These are phyloP conservation scores for Eupleurogrammus muticus DNA, from an alignment of 2,797 vertebrate species.

Conservation along the genomic window DNA sequence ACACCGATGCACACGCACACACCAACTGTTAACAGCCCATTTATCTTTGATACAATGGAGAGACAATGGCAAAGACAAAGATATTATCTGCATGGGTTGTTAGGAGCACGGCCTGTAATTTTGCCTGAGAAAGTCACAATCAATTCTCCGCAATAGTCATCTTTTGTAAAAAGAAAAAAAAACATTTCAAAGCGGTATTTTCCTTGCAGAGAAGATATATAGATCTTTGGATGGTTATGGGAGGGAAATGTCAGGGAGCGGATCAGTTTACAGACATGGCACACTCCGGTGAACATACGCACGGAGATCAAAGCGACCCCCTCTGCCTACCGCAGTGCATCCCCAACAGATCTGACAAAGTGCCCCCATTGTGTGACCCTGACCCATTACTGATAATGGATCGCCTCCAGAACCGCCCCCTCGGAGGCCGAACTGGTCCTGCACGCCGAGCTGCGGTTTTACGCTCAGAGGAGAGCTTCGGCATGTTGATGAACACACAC, in stretches of 20 bases:
- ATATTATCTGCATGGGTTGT: slow-evolving; percentile 50
- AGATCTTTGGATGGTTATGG: slow-evolving; percentile 65
- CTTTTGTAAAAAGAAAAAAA: slow-evolving; percentile 18
- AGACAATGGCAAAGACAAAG: slow-evolving; percentile 68
- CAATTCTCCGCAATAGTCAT: slow-evolving; percentile 69
- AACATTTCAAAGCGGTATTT: slow-evolving; percentile 27
- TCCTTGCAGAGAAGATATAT: slow-evolving; percentile 49
- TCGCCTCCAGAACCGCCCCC: slow-evolving; percentile 73
- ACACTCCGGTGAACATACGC: slow-evolving; percentile 84
- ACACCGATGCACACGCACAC: slow-evolving; percentile 69
- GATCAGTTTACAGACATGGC: slow-evolving; percentile 84
- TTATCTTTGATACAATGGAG: slow-evolving; percentile 71
- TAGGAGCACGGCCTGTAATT: slow-evolving; percentile 46
- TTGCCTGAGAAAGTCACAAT: slow-evolving; percentile 51
- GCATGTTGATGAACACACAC: slow-evolving; percentile 69
- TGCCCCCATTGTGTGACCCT: slow-evolving; percentile 81
- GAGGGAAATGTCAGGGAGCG: slow-evolving; percentile 74
- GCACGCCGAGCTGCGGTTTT: slow-evolving; percentile 45
- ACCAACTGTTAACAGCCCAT: slow-evolving; percentile 68
- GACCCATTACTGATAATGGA: slow-evolving; percentile 83
- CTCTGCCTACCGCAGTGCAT: slow-evolving; percentile 80
- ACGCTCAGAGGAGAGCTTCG: slow-evolving; percentile 52
- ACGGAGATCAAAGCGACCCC: slow-evolving; percentile 81
- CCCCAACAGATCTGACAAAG: slow-evolving; percentile 80
- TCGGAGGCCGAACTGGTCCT: slow-evolving; percentile 56